Evolutionary conservation across 2,888 invertebrate genomes (phyloP).

Genomic region (Eupithecia exiguata): DNA sequence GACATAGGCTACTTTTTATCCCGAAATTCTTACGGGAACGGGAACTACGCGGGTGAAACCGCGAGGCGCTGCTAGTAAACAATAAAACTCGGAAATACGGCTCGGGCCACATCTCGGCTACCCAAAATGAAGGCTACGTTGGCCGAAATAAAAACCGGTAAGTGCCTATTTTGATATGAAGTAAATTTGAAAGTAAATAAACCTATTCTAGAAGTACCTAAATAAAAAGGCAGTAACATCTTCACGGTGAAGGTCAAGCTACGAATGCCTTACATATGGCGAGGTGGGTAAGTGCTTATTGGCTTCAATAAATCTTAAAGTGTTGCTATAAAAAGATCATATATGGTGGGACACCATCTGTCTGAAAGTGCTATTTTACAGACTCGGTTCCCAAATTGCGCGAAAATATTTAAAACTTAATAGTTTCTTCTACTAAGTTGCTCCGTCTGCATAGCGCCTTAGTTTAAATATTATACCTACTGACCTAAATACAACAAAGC

Average conservation of each 20-base stretch:
- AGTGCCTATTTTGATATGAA: background rate
- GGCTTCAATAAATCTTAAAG: slow-evolving; percentile 2
- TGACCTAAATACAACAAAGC: too few relatives aligned
- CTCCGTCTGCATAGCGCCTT: too few relatives aligned
- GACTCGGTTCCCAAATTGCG: too few relatives aligned
- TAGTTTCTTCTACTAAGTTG: too few relatives aligned
- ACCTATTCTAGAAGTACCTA: background rate
- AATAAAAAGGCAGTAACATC: background rate
- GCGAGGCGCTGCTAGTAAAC: too few relatives aligned
- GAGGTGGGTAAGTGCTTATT: background rate
- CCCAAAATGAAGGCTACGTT: background rate
- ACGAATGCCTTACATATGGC: background rate
- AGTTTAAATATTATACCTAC: too few relatives aligned
- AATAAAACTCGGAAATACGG: background rate
- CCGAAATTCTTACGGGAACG: too few relatives aligned
- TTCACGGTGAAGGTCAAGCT: slow-evolving; percentile 2
- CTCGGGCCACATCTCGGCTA: background rate
- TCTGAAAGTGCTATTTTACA: background rate
- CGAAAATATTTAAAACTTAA: too few relatives aligned
- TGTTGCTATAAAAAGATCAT: slow-evolving; percentile 1
- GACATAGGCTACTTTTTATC: too few relatives aligned
- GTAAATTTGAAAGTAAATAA: background rate
- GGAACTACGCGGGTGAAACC: too few relatives aligned
- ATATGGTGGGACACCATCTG: background rate
- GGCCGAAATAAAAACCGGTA: background rate